A percentile compares a stretch with the other conserved stretches of the same genome.
phyloP scores from a whole-genome alignment of 2,113 vertebrate species.

The Amia ocellicauda region DNA sequence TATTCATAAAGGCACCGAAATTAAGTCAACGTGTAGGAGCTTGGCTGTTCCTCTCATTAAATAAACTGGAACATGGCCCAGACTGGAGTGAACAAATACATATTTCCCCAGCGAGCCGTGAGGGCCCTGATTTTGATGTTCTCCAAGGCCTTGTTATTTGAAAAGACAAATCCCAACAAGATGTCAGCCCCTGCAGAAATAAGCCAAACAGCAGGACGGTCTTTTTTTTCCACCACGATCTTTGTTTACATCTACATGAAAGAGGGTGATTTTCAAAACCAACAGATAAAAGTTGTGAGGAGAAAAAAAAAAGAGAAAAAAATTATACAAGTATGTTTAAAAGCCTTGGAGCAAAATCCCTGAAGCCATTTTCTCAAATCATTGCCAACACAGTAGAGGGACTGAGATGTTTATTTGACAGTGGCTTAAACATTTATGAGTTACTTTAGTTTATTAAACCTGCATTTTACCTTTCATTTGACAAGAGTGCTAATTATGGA shows the following conservation, averaged over 20 bases:
- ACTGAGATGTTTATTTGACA: background rate
- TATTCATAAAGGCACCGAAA: no score
- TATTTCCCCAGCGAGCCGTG: background rate
- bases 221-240: background rate
- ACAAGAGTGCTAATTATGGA: background rate
- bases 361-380: background rate
- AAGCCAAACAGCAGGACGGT: background rate
- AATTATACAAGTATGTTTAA: background rate
- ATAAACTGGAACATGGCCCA: background rate
- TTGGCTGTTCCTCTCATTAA: background rate
- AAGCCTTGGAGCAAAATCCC: background rate
- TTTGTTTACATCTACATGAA: background rate
- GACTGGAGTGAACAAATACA: background rate
- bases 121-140: background rate
- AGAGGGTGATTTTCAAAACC: background rate
- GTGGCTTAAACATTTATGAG: background rate
- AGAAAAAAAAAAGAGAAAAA: background rate
- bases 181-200: background rate
- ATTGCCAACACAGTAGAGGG: background rate
- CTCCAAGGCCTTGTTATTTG: constrained; percentile 3
- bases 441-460: background rate
- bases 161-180: constrained; percentile 4
- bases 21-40: no score
- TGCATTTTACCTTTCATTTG: background rate
- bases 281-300: background rate